Base-by-base conservation (phyloP, 2,888 invertebrate species). In the Drosophila borborema region DNA sequence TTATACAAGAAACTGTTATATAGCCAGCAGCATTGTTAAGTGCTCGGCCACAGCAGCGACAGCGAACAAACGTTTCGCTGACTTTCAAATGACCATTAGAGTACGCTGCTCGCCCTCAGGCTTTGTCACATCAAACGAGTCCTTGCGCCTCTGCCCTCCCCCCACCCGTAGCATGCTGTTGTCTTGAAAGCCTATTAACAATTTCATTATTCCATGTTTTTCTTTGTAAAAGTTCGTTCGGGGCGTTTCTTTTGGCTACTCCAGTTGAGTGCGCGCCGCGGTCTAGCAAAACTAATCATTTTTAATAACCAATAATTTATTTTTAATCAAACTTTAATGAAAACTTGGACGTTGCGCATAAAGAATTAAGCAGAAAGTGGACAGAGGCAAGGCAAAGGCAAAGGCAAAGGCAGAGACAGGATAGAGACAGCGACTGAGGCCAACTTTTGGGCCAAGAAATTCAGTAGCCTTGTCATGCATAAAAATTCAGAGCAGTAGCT, bases 301-400 rank as follows among this genome's bases (percentile, higher is more conserved):
- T 89, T 90, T 89, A 90, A 89, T 89, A 89, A 89, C 90, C 82
- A 78, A 85, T 90, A 87, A 89, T 90, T 90, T 87, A 87, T 80
- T 89, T 90, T 89, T 87, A 87, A 89, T 89, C 82, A 90, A 89
- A 90, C 77, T 85, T 89, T 90, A 86, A 88, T 88, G 82, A 81
- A 84, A 89, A 82, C 74, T 79, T 80, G 68, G 45, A 56, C 53
- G 72, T 59, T 66, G 49, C 43, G 74, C 80, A 88, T 73, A 56
- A 83, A 64, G 85, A 87, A 85, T 83, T 77, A 74, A 82, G 72
- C 71, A 74, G 36, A 59, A 23, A 40, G 9, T 55, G 16, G 20
- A 10, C 10, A 23, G 56, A 10, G 20, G 16, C 3, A 23, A 3
- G 36, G 4, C n/a, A 28, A 28, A 28, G 28, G 28, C 28, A 23